phyloP scores from a whole-genome alignment of 1,140 invertebrate genomes.

The Arion vulgaris region DNA sequence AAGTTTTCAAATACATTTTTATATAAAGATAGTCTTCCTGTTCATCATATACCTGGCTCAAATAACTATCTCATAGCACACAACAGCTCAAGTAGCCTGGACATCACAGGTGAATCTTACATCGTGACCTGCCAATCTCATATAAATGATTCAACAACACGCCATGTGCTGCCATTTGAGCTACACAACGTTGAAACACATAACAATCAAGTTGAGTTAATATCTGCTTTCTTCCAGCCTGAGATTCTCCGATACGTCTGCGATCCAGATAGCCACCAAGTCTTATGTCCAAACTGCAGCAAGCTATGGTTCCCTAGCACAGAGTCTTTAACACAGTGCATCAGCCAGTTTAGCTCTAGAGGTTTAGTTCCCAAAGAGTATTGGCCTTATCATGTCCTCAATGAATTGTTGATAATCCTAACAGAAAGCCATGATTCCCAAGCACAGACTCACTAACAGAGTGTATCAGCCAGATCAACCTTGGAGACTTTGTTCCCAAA shows the following conservation, averaged over 20 bases:
- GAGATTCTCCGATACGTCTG: not conserved
- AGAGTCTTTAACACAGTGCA: not conserved
- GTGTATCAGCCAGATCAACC: not conserved
- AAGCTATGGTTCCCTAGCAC: not conserved
- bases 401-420: not conserved
- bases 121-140: too few relatives aligned
- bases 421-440: not conserved
- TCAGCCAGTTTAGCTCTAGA: not conserved
- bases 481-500: not conserved
- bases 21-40: too few relatives aligned
- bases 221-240: not conserved
- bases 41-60: too few relatives aligned
- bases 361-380: not conserved
- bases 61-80: too few relatives aligned
- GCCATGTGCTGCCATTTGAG: too few relatives aligned
- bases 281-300: not conserved
- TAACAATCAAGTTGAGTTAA: not conserved
- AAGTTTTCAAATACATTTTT: too few relatives aligned
- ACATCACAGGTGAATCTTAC: too few relatives aligned
- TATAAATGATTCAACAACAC: too few relatives aligned
- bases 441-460: not conserved
- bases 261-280: conserved; percentile 9
- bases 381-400: not conserved
- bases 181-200: too few relatives aligned
- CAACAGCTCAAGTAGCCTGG: too few relatives aligned